Evolutionary conservation across 1,140 invertebrate genomes (phyloP).

Genomic region (Drosophila pallidifrons): DNA sequence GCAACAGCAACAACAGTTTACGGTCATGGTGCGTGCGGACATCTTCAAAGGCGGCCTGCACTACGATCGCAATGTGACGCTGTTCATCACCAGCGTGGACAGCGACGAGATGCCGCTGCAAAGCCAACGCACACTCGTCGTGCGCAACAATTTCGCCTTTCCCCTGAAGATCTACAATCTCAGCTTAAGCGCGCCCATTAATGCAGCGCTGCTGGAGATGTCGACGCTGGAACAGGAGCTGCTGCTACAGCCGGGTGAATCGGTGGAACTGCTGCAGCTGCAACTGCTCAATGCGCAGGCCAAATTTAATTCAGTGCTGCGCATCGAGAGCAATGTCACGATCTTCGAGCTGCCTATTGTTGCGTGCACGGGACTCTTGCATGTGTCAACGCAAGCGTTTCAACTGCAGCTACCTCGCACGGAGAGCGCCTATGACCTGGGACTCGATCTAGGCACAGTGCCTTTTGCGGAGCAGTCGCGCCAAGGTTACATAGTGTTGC

Average conservation of each 20-base stretch:
- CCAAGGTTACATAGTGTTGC: constrained; percentile 65
- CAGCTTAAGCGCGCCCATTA: constrained; percentile 42
- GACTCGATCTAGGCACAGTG: constrained; percentile 74
- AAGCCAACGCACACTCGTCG: constrained; percentile 52
- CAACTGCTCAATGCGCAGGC: constrained; percentile 56
- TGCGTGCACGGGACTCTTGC: constrained; percentile 68
- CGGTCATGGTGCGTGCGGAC: constrained; percentile 69
- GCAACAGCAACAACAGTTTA: constrained; percentile 51
- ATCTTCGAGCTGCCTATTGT: constrained; percentile 65
- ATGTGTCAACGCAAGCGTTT: constrained; percentile 63
- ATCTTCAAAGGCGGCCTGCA: constrained; percentile 70
- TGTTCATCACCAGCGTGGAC: constrained; percentile 58
- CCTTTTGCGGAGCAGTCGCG: constrained; percentile 73
- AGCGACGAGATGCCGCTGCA: constrained; percentile 33
- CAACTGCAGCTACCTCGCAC: constrained; percentile 30
- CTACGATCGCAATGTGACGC: constrained; percentile 67
- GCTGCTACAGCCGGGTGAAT: constrained; percentile 68
- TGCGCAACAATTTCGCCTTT: constrained; percentile 68
- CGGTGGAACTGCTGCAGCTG: constrained; percentile 59
- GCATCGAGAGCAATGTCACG: constrained; percentile 73
- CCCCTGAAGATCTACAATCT: constrained; percentile 66
- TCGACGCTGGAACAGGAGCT: constrained; percentile 72
- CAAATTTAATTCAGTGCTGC: constrained; percentile 52
- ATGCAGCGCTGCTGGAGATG: constrained; percentile 54
- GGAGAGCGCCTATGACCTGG: constrained; percentile 30